A percentile compares a stretch with the other conserved stretches of the same genome.
phyloP scores from a whole-genome alignment of 2,797 vertebrate genomes.

The Chlorospingus semifuscus region DNA sequence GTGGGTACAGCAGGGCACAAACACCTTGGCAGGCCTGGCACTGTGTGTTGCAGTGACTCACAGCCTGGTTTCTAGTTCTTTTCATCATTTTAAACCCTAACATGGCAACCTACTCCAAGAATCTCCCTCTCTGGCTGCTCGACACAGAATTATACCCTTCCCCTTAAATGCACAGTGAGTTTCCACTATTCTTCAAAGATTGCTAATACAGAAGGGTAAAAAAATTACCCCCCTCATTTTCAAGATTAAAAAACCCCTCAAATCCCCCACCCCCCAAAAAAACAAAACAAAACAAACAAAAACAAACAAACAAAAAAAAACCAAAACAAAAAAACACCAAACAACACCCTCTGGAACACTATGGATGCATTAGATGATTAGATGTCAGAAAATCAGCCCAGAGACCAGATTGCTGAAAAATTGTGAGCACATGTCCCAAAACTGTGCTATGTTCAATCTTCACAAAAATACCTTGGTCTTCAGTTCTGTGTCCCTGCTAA shows the following conservation, averaged over 20 bases:
- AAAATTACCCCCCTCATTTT: neutral
- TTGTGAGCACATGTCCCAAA: accelerated
- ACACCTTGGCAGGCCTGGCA: neutral
- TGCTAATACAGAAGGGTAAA: neutral
- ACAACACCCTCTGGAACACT: neutral
- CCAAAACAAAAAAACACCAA: neutral
- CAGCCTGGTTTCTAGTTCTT: neutral
- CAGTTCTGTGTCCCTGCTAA: neutral
- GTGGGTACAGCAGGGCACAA: neutral
- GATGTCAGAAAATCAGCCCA: neutral
- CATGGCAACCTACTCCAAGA: neutral
- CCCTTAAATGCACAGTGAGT: neutral
- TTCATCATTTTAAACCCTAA: neutral
- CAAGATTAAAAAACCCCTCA: neutral
- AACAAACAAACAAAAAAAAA: neutral
- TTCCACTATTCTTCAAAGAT: neutral
- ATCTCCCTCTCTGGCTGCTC: neutral
- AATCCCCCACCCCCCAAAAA: neutral
- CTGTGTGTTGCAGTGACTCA: neutral
- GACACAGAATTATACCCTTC: neutral
- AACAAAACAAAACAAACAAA: neutral
- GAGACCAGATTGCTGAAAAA: neutral
- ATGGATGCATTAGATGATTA: neutral
- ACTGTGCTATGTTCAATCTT: neutral
- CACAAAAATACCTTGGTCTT: neutral